Conservation (phyloP, 2,113 vertebrate genomes). For the Piaya cayana region DNA sequence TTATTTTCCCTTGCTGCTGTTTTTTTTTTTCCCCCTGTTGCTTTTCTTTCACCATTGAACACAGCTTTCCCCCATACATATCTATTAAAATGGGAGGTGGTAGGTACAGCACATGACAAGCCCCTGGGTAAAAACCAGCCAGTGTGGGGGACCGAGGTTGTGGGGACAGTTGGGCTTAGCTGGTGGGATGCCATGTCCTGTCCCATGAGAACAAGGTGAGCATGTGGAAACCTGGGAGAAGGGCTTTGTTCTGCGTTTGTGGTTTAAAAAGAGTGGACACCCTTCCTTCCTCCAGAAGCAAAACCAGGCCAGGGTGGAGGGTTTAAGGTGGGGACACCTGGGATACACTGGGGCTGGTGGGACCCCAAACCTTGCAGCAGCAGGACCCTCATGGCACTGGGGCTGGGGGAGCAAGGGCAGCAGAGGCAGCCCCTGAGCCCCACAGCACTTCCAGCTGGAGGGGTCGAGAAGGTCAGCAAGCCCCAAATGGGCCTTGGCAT, state of each 20-base stretch:
- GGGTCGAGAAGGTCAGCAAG: not conserved
- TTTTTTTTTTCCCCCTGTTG: not conserved
- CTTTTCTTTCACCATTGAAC: slow-evolving; percentile 71
- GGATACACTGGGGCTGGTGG: not conserved
- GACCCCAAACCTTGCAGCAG: not conserved
- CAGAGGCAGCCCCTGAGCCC: not conserved
- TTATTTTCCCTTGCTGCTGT: slow-evolving; percentile 67
- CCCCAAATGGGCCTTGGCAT: not conserved
- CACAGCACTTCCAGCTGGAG: not conserved
- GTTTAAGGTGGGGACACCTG: not conserved
- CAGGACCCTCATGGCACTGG: not conserved
- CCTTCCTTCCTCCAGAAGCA: not conserved
- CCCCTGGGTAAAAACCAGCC: not conserved
- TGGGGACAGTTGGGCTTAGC: fast-evolving
- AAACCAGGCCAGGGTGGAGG: not conserved
- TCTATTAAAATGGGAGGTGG: not conserved
- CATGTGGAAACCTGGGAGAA: not conserved
- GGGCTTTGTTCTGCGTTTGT: not conserved
- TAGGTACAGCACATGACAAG: not conserved
- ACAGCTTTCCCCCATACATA: slow-evolving; percentile 62
- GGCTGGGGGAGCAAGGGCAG: not conserved
- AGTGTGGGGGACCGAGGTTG: not conserved
- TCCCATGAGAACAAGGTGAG: not conserved
- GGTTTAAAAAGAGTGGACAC: not conserved
- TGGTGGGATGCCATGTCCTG: not conserved